These are phyloP conservation scores for Miltochrista miniata DNA, from an alignment of 2,888 invertebrate genomes.

Conservation along the genomic window DNA sequence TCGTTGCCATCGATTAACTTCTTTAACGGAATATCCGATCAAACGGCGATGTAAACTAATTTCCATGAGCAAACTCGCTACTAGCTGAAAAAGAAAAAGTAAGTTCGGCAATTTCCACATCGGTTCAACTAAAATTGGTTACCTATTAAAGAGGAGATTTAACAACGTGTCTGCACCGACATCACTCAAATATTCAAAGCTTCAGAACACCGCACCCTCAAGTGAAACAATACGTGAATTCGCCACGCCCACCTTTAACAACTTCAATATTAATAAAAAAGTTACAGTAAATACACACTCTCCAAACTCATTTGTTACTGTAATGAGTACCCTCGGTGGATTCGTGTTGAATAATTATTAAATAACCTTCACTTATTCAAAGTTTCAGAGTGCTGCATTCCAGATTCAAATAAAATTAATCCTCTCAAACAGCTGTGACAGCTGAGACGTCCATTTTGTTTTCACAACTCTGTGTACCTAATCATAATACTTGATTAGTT, in stretches of 20 bases:
- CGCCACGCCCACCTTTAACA: background rate
- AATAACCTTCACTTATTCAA: slow-evolving; percentile 16
- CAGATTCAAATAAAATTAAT: slow-evolving; percentile 24
- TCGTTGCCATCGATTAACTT: slow-evolving; percentile 62
- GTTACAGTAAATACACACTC: background rate
- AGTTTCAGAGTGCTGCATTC: slow-evolving; percentile 26
- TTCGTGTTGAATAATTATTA: slow-evolving; percentile 15
- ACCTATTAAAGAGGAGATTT: slow-evolving; percentile 74
- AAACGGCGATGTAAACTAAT: slow-evolving; percentile 80
- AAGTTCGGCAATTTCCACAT: slow-evolving; percentile 59
- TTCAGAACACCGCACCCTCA: slow-evolving; percentile 5
- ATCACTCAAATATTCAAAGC: slow-evolving; percentile 24
- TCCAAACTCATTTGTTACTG: background rate
- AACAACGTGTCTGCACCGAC: slow-evolving; percentile 36
- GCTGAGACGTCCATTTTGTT: slow-evolving; percentile 29
- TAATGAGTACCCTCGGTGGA: background rate
- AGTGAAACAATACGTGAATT: background rate
- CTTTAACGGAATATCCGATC: slow-evolving; percentile 80
- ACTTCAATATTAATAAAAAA: slow-evolving; percentile 2
- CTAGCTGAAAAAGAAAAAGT: slow-evolving; percentile 65
- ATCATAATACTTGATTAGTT: slow-evolving; percentile 41
- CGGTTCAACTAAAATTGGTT: slow-evolving; percentile 68
- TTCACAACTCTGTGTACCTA: slow-evolving; percentile 24
- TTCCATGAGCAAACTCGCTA: slow-evolving; percentile 75
- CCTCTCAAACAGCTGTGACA: slow-evolving; percentile 24